Conservation (phyloP, 1,140 invertebrate species). For the Ectropis grisescens region DNA sequence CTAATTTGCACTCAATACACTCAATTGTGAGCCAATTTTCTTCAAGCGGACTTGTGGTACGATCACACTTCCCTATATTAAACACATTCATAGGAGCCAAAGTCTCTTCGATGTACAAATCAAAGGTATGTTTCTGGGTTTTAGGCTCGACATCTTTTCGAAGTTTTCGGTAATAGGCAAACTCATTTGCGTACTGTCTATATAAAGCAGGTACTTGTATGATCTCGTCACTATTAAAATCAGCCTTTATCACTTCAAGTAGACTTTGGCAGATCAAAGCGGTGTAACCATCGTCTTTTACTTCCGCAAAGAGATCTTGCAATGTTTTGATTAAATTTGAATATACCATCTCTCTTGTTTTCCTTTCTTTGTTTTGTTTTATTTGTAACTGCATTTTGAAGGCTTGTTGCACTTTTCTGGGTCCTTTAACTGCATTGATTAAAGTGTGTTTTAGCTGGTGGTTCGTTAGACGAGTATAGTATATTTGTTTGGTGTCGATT, state of each 20-base stretch:
- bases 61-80: constrained; percentile 6
- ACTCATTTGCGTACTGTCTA: constrained; percentile 19
- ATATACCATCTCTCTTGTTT: neutral
- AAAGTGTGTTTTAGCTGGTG: constrained; percentile 27
- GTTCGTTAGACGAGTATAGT: constrained; percentile 16
- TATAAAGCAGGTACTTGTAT: constrained; percentile 10
- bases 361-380: too few relatives aligned
- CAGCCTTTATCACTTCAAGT: constrained; percentile 18
- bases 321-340: neutral
- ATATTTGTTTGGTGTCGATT: constrained; percentile 5
- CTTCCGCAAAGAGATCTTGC: neutral
- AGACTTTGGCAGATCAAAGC: too few relatives aligned
- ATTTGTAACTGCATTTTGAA: too few relatives aligned
- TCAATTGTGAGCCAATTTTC: constrained; percentile 12
- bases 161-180: constrained; percentile 34
- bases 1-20: constrained; percentile 11
- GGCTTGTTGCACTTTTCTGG: constrained; percentile 1
- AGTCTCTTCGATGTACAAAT: constrained; percentile 38
- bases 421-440: constrained; percentile 20
- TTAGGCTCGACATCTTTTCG: constrained; percentile 14
- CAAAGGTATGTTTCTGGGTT: constrained; percentile 14
- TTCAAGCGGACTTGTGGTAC: neutral
- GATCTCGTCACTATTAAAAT: constrained; percentile 8
- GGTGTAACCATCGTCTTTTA: constrained; percentile 1
- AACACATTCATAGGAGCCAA: constrained; percentile 18